Conservation (phyloP, 2,888 invertebrate genomes). For the Tetranychus truncatus region DNA sequence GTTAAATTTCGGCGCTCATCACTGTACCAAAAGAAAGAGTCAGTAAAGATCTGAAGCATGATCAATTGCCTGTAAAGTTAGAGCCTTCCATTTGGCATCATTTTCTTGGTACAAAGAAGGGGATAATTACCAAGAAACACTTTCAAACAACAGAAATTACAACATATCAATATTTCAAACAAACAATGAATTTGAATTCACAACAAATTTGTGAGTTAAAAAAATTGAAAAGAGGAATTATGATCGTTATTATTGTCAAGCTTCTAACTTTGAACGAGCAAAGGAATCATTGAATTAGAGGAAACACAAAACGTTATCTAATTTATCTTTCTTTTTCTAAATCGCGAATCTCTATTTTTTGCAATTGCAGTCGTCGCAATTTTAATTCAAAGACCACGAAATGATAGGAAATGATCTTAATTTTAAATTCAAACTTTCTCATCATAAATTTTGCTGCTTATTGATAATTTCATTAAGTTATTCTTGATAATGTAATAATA, state of each 20-base stretch:
- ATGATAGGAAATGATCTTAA: too few species aligned
- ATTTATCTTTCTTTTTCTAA: too few species aligned
- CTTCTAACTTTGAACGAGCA: conserved; percentile 61
- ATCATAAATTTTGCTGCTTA: too few species aligned
- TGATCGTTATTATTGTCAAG: conserved; percentile 63
- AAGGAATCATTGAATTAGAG: conserved; percentile 58
- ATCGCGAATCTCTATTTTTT: too few species aligned
- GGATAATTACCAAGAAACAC: conserved; percentile 35
- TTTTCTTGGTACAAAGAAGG: conserved; percentile 73
- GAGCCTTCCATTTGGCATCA: conserved; percentile 81
- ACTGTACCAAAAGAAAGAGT: conserved; percentile 51
- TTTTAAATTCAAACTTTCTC: too few species aligned
- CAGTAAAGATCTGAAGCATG: conserved; percentile 73
- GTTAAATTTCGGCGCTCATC: conserved; percentile 60
- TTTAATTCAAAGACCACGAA: too few species aligned
- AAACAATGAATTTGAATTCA: conserved; percentile 57
- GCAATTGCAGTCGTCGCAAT: too few species aligned
- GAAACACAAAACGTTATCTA: conserved; percentile 69
- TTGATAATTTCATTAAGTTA: too few species aligned
- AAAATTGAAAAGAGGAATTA: conserved; percentile 78
- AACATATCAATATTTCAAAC: conserved; percentile 75
- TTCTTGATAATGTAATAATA: too few species aligned
- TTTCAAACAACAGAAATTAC: conserved; percentile 77
- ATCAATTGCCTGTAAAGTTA: conserved; percentile 80
- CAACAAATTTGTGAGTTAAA: conserved; percentile 66